These are phyloP conservation scores for Crax fasciolata DNA, from an alignment of 2,797 vertebrate genomes.

Conservation along the genomic window DNA sequence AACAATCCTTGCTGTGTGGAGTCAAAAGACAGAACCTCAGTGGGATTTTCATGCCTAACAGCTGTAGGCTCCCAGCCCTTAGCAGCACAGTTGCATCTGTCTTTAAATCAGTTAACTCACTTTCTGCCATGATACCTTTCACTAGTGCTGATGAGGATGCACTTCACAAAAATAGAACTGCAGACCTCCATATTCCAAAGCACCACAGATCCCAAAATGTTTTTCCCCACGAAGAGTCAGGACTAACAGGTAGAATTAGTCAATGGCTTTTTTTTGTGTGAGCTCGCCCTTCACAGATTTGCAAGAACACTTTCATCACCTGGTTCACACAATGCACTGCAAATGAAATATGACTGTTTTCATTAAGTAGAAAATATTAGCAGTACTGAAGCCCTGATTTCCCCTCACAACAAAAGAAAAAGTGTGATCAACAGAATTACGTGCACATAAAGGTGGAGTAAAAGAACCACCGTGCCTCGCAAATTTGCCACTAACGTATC, in stretches of 20 bases:
- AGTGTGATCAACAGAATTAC: not conserved
- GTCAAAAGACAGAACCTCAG: not conserved
- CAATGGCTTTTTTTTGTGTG: not conserved
- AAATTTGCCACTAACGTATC: not conserved
- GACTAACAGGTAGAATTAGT: not conserved
- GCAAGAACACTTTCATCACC: not conserved
- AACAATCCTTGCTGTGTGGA: not conserved
- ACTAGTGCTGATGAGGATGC: not conserved
- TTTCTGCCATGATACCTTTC: not conserved
- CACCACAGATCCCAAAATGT: not conserved
- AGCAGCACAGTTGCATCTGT: not conserved
- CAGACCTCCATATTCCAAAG: not conserved
- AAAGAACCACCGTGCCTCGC: not conserved
- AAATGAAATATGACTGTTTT: not conserved
- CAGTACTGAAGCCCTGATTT: not conserved
- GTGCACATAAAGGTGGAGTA: not conserved
- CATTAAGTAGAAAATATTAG: not conserved
- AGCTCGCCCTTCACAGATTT: not conserved
- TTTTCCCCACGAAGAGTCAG: not conserved
- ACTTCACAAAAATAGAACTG: not conserved
- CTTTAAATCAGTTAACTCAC: not conserved
- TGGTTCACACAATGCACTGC: not conserved
- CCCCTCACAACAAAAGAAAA: conserved; percentile 4
- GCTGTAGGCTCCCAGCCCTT: not conserved
- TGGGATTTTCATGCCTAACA: not conserved